Percentiles rank a stretch among this genome's conserved stretches.
Conservation (phyloP, 2,888 invertebrate genomes). For the Trisateles emortualis region DNA sequence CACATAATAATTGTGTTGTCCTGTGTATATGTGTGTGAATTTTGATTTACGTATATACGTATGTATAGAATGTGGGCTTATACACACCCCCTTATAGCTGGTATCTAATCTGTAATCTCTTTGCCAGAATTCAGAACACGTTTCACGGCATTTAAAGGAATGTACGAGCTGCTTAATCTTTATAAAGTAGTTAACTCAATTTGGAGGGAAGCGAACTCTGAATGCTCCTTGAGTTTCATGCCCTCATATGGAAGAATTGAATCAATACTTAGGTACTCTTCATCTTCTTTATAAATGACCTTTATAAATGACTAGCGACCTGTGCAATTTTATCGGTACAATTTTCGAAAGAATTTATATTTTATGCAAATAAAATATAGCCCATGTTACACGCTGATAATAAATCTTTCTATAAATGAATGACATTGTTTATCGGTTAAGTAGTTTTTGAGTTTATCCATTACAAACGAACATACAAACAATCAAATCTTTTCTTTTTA, state of each 20-base stretch:
- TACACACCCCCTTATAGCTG: constrained; percentile 22
- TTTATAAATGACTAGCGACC: too few species aligned
- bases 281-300: constrained; percentile 8
- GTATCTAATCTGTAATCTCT: constrained; percentile 47
- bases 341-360: too few species aligned
- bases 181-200: constrained; percentile 53
- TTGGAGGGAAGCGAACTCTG: constrained; percentile 36
- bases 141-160: constrained; percentile 46
- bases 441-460: too few species aligned
- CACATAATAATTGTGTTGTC: too few species aligned
- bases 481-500: too few species aligned
- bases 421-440: too few species aligned
- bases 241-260: constrained; percentile 37
- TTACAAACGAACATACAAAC: too few species aligned
- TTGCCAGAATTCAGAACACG: constrained; percentile 47
- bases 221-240: constrained; percentile 26
- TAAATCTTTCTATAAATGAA: too few species aligned
- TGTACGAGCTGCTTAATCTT: constrained; percentile 48
- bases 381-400: too few species aligned
- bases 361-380: too few species aligned
- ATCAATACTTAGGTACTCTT: constrained; percentile 23
- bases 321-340: too few species aligned
- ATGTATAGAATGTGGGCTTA: background rate
- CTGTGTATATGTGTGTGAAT: too few species aligned
- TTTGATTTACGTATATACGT: constrained; percentile 2